phyloP scores from a whole-genome alignment of 2,888 invertebrate species.

The Rhingia rostrata region DNA sequence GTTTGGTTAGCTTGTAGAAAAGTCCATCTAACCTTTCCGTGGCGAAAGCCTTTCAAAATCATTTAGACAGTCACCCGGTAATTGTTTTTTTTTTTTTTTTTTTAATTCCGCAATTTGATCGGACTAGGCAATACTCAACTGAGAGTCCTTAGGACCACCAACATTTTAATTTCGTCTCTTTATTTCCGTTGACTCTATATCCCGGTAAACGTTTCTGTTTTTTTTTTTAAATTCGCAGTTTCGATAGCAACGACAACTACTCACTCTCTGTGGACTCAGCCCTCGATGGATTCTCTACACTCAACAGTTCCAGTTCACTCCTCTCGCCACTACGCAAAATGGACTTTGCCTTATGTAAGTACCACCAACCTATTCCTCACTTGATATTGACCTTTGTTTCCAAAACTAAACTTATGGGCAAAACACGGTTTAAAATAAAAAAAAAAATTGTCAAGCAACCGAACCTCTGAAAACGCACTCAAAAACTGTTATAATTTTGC shows the following conservation, averaged over 20 bases:
- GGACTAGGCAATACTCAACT: too few relatives aligned
- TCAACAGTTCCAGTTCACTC: constrained; percentile 79
- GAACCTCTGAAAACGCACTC: constrained; percentile 26
- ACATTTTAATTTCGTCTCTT: too few relatives aligned
- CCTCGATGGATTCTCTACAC: constrained; percentile 78
- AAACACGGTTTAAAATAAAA: neutral
- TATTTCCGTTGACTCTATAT: neutral
- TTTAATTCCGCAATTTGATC: too few relatives aligned
- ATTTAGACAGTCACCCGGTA: too few relatives aligned
- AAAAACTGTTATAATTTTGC: constrained; percentile 71
- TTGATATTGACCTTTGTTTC: too few relatives aligned
- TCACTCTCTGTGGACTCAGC: constrained; percentile 83
- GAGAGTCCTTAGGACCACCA: too few relatives aligned
- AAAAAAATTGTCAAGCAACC: neutral
- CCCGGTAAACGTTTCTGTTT: neutral
- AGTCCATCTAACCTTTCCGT: too few relatives aligned
- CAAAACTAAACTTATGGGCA: neutral
- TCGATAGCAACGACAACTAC: constrained; percentile 83
- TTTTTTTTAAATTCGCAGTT: constrained; percentile 75
- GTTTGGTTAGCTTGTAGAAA: too few relatives aligned
- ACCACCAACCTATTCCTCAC: constrained; percentile 1
- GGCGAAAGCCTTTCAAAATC: too few relatives aligned
- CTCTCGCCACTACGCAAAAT: constrained; percentile 88
- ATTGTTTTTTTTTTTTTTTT: too few relatives aligned
- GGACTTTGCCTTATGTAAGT: constrained; percentile 94